Percentiles rank a stretch among this genome's conserved stretches.
phyloP scores from a whole-genome alignment of 2,797 vertebrate species.

The Balearica regulorum region DNA sequence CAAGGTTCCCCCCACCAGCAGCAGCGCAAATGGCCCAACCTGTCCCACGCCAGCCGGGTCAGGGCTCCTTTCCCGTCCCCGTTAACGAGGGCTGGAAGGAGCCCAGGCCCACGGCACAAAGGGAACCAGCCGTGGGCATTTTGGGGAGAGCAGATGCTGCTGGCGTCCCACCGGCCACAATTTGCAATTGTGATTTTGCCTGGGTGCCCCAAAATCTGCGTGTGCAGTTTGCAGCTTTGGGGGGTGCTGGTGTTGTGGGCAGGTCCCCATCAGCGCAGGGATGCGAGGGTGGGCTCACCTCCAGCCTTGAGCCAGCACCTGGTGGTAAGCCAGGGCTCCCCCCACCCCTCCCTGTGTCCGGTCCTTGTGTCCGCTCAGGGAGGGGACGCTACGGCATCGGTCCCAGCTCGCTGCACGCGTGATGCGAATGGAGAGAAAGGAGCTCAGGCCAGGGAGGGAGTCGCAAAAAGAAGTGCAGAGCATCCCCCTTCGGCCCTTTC shows the following conservation, averaged over 20 bases:
- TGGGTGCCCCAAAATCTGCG: not conserved
- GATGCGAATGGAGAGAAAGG: not conserved
- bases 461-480: not conserved
- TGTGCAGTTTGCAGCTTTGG: not conserved
- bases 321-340: not conserved
- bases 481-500: not conserved
- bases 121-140: not conserved
- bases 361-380: not conserved
- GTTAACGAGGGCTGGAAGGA: not conserved
- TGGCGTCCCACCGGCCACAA: not conserved
- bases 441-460: not conserved
- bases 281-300: not conserved
- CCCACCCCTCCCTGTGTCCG: rapidly evolving
- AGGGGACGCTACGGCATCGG: no score
- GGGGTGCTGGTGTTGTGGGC: not conserved
- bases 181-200: not conserved
- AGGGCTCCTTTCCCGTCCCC: not conserved
- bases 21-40: not conserved
- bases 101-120: rapidly evolving
- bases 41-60: rapidly evolving
- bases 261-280: rapidly evolving
- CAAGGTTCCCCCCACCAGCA: not conserved
- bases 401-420: rapidly evolving
- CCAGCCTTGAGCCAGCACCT: not conserved
- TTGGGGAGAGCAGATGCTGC: not conserved